Evolutionary conservation across 2,797 vertebrate species (phyloP), one percentile per base, ranked within the genome.

Genomic region (Huso huso): DNA sequence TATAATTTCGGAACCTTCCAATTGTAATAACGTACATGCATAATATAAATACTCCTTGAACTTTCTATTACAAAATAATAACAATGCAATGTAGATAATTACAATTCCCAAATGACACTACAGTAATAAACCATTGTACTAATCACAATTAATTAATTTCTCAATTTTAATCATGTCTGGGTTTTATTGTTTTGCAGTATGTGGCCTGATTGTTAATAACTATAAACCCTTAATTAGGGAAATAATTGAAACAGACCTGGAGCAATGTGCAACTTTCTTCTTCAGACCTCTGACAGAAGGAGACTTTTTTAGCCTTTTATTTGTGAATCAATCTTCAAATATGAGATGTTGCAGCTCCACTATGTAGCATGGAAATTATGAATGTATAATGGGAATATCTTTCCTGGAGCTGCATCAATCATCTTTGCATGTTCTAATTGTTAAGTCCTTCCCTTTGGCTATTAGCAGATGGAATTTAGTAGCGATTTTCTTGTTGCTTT

Each of bases 201-300:
- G 55, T 11, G 6, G 55, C 55, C 12, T 74, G 72, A 68, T 77
- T 75, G 71, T 82, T 78, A 79, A 77, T 73, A 72, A 71, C 73
- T 74, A 65, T 67, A 74, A 58, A 51, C 58, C 67, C 78, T 79
- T 74, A 73, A 77, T 78, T 81, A 75, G 71, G 18, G 72, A 55
- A 66, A 62, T 68, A 70, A 66, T 61, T 66, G 59, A 37, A 48
- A 65, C 12, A 51, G 13, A 60, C 58, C 58, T 53, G 8, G 6
- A 57, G n/a, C 55, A 59, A 82, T 77, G 75, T 71, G 73, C 74
- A 77, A 77, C 48, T 5, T 62, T 62, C 61, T 62, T 8, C 69
- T 52, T 60, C 63, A 57, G n/a, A 48, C 58, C 12, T 57, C 10
- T 2, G 57, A 63, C 50, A 53, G 9, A 8, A 62, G 18, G 6